Conservation (phyloP, 2,113 vertebrate genomes). For the Archilochus colubris region DNA sequence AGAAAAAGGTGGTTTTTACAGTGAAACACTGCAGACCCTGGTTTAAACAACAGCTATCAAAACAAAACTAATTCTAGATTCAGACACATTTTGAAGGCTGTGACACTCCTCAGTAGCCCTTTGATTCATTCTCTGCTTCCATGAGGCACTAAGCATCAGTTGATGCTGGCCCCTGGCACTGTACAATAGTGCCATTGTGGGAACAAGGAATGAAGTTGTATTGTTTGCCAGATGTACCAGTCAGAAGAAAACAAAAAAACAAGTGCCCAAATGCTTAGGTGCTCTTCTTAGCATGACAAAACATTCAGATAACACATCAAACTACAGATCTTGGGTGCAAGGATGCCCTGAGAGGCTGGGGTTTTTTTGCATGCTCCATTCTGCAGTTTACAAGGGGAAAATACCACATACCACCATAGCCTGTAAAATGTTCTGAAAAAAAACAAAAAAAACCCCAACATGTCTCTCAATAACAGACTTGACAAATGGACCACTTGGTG, state of each 20-base stretch:
- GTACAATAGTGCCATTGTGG: slow-evolving; percentile 57
- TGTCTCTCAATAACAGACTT: no score
- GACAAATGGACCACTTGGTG: no score
- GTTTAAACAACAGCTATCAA: neutral
- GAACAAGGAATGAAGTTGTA: neutral
- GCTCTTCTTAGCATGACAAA: neutral
- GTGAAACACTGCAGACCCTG: neutral
- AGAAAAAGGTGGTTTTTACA: neutral
- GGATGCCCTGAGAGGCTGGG: neutral
- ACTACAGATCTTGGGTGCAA: neutral
- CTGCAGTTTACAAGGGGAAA: neutral
- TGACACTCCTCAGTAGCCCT: neutral
- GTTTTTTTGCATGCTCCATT: neutral
- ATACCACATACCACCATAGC: neutral
- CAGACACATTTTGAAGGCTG: neutral
- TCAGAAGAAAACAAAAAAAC: slow-evolving; percentile 32
- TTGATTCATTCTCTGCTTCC: slow-evolving; percentile 8
- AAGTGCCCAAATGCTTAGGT: neutral
- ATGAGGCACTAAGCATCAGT: neutral
- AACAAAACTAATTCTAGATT: neutral
- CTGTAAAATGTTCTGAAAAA: neutral
- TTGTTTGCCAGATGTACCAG: neutral
- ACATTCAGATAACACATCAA: neutral
- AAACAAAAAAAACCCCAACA: neutral
- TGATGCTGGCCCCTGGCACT: neutral